These are phyloP conservation scores for Setipinna tenuifilis DNA, from an alignment of 2,797 vertebrate species.

Conservation along the genomic window DNA sequence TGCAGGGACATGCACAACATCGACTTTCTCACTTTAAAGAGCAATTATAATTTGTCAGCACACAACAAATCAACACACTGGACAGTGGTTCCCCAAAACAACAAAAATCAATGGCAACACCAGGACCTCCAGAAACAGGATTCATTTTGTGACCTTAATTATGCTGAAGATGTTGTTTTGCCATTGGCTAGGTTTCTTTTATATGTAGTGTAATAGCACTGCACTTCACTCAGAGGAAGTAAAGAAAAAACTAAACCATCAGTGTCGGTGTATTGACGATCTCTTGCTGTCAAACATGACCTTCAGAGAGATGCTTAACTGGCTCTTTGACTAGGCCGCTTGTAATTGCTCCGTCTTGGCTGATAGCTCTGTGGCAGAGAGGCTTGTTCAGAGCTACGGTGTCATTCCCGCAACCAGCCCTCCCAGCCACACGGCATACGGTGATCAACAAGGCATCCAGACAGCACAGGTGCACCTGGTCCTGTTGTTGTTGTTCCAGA, in stretches of 20 bases:
- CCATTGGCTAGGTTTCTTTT: not conserved
- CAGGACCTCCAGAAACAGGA: not conserved
- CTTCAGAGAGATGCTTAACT: not conserved
- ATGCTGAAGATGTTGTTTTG: not conserved
- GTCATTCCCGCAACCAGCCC: no score
- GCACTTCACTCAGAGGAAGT: not conserved
- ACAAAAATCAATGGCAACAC: not conserved
- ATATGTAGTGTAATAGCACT: not conserved
- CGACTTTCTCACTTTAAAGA: no score
- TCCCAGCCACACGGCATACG: not conserved
- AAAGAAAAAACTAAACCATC: not conserved
- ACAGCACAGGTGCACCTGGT: not conserved
- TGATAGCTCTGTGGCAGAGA: not conserved
- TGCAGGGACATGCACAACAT: conserved; percentile 30
- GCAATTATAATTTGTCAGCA: no score
- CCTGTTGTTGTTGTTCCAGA: not conserved
- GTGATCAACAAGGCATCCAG: not conserved
- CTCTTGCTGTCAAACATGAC: not conserved
- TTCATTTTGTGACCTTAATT: not conserved
- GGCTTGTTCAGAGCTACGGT: not conserved
- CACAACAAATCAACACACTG: no score
- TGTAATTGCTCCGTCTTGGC: not conserved
- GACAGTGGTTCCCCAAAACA: not conserved
- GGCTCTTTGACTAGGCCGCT: not conserved
- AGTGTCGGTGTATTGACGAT: not conserved